Base-by-base conservation (phyloP, 2,888 invertebrate genomes). In the Ferdinandea cuprea region DNA sequence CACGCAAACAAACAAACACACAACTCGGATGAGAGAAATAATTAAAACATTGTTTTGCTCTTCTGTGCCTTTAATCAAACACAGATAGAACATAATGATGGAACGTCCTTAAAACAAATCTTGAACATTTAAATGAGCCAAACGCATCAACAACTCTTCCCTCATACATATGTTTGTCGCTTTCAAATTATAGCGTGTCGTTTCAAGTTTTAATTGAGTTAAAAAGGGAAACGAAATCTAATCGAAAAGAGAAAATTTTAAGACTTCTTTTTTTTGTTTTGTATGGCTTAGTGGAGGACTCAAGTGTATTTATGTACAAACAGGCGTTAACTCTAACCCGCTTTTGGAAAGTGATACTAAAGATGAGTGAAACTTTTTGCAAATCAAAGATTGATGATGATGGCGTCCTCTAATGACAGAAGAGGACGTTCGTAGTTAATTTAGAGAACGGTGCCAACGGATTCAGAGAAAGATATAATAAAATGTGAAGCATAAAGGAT, bases 11-110 rank as follows among this genome's bases (percentile, higher is more conserved):
- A 35, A 37, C 13, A 19, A 52, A 17, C 9, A 25, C 44, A n/a
- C 19, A 50, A 42, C 28, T 42, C 30, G n/a, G n/a, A n/a, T n/a
- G 77, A 50, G 46, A 48, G 48, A 73, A 63, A 59, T 81, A 76
- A 81, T 81, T 81, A 81, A 81, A 81, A 81, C 76, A 65, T 71
- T 76, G 76, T 81, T 81, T 73, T 81, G 59, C 76, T 65, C 65
- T 61, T 48, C 40, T 40, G 69, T 58, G 56, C 74, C 56, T 76
- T 74, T 69, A 76, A 76, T 81, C 76, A 71, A 68, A 76, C 69
- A 35, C 54, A 59, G n/a, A n/a, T 46, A 35, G 6, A 40, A 15
- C 13, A 17, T 46, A 3, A 58, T 42, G 69, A 69, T 44, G 44
- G 58, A 69, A 42, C 21, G 58, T 71, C 56, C 63, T 69, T 71